Conservation (phyloP, 1,140 invertebrate species). For the Agrilus planipennis region DNA sequence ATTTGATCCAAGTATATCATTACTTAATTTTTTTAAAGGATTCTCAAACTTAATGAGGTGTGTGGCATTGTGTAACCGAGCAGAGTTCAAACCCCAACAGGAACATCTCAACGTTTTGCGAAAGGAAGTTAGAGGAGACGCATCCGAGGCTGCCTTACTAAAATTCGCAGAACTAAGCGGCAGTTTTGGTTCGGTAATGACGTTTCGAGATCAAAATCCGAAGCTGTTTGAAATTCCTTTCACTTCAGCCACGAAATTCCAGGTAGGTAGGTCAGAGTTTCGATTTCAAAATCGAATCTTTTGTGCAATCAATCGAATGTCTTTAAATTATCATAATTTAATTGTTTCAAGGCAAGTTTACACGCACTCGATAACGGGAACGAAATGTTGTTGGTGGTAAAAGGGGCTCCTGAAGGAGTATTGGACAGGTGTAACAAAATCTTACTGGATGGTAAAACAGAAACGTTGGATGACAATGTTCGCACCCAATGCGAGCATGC, state of each 20-base stretch:
- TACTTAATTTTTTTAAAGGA: slow-evolving; percentile 12
- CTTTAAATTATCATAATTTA: slow-evolving; percentile 3
- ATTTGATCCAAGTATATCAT: neutral
- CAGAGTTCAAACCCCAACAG: slow-evolving; percentile 60
- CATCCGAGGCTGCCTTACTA: slow-evolving; percentile 68
- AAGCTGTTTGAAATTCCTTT: slow-evolving; percentile 78
- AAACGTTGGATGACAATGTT: slow-evolving; percentile 44
- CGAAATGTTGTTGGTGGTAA: slow-evolving; percentile 64
- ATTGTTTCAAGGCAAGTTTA: slow-evolving; percentile 22
- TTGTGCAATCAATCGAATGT: neutral
- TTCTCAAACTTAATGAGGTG: slow-evolving; percentile 45
- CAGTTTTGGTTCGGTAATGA: slow-evolving; percentile 44
- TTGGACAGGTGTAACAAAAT: slow-evolving; percentile 66
- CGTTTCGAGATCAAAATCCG: slow-evolving; percentile 43
- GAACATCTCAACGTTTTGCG: slow-evolving; percentile 41
- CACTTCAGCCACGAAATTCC: slow-evolving; percentile 49
- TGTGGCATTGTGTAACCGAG: slow-evolving; percentile 65
- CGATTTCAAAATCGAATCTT: neutral
- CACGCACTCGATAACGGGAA: slow-evolving; percentile 20
- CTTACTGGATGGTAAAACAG: slow-evolving; percentile 51
- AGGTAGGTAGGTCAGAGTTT: slow-evolving; percentile 23
- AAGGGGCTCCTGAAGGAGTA: slow-evolving; percentile 86
- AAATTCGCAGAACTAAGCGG: slow-evolving; percentile 64
- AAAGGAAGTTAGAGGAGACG: slow-evolving; percentile 61
- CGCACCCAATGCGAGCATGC: slow-evolving; percentile 38